These are phyloP conservation scores for Agrilus planipennis DNA, from an alignment of 1,140 invertebrate species.

Conservation along the genomic window DNA sequence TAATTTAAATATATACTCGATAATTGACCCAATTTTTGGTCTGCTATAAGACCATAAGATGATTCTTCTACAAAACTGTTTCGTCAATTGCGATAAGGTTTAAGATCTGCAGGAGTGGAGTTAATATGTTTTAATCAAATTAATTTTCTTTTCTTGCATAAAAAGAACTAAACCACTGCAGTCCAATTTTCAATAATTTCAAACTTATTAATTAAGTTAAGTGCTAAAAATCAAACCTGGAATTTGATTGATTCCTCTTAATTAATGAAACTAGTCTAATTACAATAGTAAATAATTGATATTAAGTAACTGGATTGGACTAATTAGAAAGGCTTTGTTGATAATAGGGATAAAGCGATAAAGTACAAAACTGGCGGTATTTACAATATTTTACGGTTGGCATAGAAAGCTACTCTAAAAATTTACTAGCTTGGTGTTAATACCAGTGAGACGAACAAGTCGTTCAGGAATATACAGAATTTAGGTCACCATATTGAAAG, in stretches of 20 bases:
- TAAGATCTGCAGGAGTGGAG: too few species aligned
- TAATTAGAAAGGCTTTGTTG: background rate
- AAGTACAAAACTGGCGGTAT: background rate
- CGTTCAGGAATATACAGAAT: conserved; percentile 23
- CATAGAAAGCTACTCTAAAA: conserved; percentile 24
- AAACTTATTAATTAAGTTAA: too few species aligned
- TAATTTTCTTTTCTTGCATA: too few species aligned
- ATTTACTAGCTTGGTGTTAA: conserved; percentile 26
- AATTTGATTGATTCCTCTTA: background rate
- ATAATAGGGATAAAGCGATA: background rate
- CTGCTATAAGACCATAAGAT: too few species aligned
- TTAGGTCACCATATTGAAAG: background rate
- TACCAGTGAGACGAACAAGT: conserved; percentile 28
- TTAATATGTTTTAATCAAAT: too few species aligned
- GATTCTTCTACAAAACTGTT: too few species aligned
- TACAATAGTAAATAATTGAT: background rate
- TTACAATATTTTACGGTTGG: conserved; percentile 14
- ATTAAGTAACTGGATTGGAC: background rate
- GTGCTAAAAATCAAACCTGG: conserved; percentile 2
- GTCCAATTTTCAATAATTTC: too few species aligned
- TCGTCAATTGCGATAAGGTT: too few species aligned
- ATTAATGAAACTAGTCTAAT: background rate
- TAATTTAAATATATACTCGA: too few species aligned
- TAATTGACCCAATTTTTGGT: too few species aligned
- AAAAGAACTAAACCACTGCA: too few species aligned